Evolutionary conservation across 92 coral and sea anemone species (phyloP).

Genomic region (Meandrina meandrites): DNA sequence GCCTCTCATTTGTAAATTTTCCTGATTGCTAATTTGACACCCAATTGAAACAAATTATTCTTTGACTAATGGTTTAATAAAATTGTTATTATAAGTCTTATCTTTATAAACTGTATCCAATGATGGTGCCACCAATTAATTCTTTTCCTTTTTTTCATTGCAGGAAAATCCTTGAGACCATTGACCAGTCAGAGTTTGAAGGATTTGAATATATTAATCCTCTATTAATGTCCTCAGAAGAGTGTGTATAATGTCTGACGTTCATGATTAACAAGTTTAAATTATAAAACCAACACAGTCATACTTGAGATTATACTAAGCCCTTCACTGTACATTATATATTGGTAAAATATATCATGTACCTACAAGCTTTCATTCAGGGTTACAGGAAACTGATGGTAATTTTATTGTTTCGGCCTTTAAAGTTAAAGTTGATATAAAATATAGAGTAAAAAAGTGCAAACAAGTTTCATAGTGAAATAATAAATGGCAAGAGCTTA

Average conservation of each 20-base stretch:
- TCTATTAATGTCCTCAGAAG: constrained; percentile 94
- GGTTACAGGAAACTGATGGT: background rate
- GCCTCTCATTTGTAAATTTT: too few species aligned
- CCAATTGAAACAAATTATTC: too few species aligned
- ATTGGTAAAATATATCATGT: background rate
- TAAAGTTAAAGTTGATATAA: background rate
- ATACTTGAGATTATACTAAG: background rate
- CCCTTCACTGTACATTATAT: background rate
- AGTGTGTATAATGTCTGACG: constrained; percentile 65
- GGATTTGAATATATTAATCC: constrained; percentile 99
- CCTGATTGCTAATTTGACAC: too few species aligned
- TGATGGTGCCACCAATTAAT: background rate
- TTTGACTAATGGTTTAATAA: too few species aligned
- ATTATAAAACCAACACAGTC: constrained; percentile 2
- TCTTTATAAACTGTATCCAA: too few species aligned
- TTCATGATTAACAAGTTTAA: background rate
- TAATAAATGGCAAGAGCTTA: background rate
- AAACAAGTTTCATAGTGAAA: background rate
- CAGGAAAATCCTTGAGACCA: constrained; percentile 94
- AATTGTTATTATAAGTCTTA: too few species aligned
- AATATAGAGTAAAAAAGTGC: background rate
- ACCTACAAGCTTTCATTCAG: background rate
- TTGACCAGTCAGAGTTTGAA: constrained; percentile 98
- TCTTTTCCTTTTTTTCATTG: background rate
- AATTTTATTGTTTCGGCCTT: background rate